Evolutionary conservation across 1,140 invertebrate species (phyloP).

Genomic region (Nasonia giraulti): DNA sequence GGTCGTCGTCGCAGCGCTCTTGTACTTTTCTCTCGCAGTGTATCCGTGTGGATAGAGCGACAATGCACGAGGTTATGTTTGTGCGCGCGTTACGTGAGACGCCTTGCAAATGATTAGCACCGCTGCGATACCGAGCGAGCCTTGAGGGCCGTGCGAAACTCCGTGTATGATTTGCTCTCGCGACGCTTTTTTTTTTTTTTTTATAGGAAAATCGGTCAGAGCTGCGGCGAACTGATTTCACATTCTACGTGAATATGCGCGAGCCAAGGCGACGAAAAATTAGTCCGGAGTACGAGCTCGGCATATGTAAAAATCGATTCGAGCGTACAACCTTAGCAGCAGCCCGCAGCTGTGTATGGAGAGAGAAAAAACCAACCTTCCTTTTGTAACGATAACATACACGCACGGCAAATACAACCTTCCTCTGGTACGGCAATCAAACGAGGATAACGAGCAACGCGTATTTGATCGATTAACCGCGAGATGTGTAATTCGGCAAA

Average conservation of each 20-base stretch:
- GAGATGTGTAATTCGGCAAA: conserved; percentile 20
- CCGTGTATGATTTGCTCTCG: too few species aligned
- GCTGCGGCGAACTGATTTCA: too few species aligned
- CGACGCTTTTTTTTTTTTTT: too few species aligned
- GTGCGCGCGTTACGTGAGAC: not conserved
- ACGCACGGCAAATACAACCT: not conserved
- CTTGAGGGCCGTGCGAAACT: conserved; percentile 19
- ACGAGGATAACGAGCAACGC: conserved; percentile 17
- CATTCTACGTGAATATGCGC: too few species aligned
- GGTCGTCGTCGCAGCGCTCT: conserved; percentile 18
- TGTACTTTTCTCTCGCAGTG: not conserved
- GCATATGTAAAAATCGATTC: not conserved
- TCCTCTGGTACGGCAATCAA: not conserved
- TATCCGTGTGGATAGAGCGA: not conserved
- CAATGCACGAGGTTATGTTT: not conserved
- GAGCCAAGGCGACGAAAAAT: not conserved
- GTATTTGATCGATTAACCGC: conserved; percentile 8
- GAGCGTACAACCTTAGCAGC: too few species aligned
- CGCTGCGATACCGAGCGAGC: not conserved
- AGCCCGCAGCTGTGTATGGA: too few species aligned
- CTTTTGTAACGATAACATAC: not conserved
- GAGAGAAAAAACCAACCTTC: too few species aligned
- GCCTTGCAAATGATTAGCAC: conserved; percentile 25
- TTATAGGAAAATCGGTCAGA: too few species aligned
- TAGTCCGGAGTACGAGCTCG: not conserved